Evolutionary conservation across 2,797 vertebrate genomes (phyloP).

Genomic region (Microhierax caerulescens): DNA sequence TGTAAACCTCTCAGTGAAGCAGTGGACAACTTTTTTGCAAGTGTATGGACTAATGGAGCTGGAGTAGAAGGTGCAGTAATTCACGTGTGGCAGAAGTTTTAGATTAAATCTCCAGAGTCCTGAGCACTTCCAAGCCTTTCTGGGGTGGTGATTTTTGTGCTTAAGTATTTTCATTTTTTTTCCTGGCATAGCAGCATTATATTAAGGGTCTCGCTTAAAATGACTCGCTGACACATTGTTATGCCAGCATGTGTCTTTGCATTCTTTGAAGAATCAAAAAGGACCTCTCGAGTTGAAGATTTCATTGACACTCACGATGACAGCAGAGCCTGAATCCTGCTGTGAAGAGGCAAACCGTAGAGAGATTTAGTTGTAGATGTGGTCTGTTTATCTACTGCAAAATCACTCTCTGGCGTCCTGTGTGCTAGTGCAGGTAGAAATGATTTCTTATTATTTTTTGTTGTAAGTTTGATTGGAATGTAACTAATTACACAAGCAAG

Average conservation of each 20-base stretch:
- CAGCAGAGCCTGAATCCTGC: conserved; percentile 15
- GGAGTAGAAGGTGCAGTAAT: conserved; percentile 3
- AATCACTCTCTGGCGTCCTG: conserved; percentile 42
- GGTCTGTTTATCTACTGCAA: conserved; percentile 29
- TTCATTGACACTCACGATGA: conserved; percentile 19
- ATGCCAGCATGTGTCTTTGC: background rate
- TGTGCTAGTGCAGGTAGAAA: conserved; percentile 37
- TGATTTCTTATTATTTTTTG: conserved; percentile 67
- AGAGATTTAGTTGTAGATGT: conserved; percentile 13
- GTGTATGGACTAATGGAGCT: background rate
- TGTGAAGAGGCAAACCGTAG: background rate
- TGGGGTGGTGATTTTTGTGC: background rate
- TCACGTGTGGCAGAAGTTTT: background rate
- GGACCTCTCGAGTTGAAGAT: conserved; percentile 14
- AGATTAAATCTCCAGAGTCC: background rate
- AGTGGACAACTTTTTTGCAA: background rate
- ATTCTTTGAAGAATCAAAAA: conserved; percentile 19
- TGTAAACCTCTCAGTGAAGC: conserved; percentile 39
- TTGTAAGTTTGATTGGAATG: conserved; percentile 64
- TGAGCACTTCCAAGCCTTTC: background rate
- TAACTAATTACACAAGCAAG: conserved; percentile 47
- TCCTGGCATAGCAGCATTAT: background rate
- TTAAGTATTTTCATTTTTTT: background rate
- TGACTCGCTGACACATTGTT: background rate
- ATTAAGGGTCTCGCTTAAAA: background rate